Evolutionary conservation across 2,888 invertebrate species (phyloP), one percentile per base, ranked within the genome.

Genomic region (Synergus laeviventris): DNA sequence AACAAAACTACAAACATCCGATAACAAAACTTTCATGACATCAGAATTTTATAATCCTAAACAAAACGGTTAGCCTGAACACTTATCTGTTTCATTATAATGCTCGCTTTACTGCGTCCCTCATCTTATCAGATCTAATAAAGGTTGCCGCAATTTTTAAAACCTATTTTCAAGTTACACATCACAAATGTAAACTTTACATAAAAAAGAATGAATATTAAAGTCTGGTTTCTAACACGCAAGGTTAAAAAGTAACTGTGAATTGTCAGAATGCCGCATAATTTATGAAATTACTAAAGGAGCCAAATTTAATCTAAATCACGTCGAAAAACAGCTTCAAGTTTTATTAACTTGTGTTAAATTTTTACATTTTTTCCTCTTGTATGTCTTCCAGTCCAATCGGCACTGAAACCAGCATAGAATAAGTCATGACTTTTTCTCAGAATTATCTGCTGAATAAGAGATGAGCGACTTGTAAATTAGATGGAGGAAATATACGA

Each of bases 341-440:
- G 62, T 62, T 62, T 36, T 42, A 42, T 31, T 31, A 24, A 16
- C 45, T 24, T 70, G 38, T 18, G n/a, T 18, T 11, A 36, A 18
- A 36, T 62, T 18, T 54, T 54, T 12, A n/a, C 31, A 36, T 61
- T 36, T 31, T 54, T 70, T 54, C 18, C n/a, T 1, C 16, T 36
- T 49, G 9, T 70, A 24, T 21, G 24, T 31, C 21, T 21, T 8
- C 45, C 39, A 16, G 21, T 39, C 18, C 24, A 66, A 66, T 39
- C 64, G 21, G 4, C 16, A 24, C 24, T 66, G 14, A 42, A 66
- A 66, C 24, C 45, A 66, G 24, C 66, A 66, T 45, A 66, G 14
- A 66, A 66, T 70, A 49, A 49, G n/a, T 49, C 70, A 70, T 36
- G 31, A 42, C 66, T 45, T 49, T 54, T 70, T 70, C 70, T 70